Percentiles rank a stretch among this genome's conserved stretches.
phyloP scores from a whole-genome alignment of 2,113 vertebrate genomes.

The Microcebus ravelobensis region DNA sequence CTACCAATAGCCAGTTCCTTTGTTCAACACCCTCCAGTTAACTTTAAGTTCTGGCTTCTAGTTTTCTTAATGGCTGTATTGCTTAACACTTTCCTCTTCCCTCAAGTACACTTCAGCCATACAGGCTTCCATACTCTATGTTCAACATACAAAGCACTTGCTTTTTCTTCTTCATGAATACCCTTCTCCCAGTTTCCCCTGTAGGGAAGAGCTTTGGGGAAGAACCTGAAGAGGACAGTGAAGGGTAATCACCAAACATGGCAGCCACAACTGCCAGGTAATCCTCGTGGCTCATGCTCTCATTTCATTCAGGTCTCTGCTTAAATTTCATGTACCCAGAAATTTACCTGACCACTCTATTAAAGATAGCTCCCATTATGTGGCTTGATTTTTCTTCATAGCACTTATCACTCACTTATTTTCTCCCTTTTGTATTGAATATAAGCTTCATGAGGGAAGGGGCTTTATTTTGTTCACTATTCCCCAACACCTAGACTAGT shows the following conservation, averaged over 20 bases:
- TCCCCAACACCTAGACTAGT: not conserved
- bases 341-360: not conserved
- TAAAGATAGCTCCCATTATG: not conserved
- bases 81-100: not conserved
- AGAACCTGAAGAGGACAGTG: not conserved
- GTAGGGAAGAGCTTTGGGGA: not conserved
- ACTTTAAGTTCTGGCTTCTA: not conserved
- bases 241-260: not conserved
- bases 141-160: not conserved
- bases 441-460: not conserved
- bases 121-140: not conserved
- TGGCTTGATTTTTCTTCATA: conserved; percentile 28
- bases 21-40: not conserved
- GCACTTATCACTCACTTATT: not conserved
- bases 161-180: conserved; percentile 1
- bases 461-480: not conserved
- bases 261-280: not conserved
- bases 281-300: not conserved
- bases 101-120: not conserved
- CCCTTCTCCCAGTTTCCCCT: not conserved
- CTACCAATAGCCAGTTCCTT: not conserved
- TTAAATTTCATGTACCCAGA: not conserved
- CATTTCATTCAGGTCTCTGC: not conserved
- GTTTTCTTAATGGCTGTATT: not conserved
- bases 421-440: not conserved